Conservation (phyloP, 2,797 vertebrate genomes). For the Knipowitschia caucasica region DNA sequence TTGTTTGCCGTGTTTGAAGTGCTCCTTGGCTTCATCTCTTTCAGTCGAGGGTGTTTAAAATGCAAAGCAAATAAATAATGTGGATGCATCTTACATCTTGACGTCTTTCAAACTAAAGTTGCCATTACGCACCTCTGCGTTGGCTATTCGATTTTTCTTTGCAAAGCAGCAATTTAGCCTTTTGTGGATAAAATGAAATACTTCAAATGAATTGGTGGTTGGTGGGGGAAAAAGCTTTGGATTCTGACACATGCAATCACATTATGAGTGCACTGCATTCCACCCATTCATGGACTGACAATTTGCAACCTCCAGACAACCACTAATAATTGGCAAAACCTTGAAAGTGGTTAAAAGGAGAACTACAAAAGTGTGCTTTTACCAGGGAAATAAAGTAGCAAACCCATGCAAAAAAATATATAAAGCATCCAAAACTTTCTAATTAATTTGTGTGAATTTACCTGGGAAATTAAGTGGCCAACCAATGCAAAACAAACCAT, state of each 20-base stretch:
- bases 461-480: too few relatives aligned
- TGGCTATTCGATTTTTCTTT: slow-evolving; percentile 2
- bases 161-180: slow-evolving; percentile 49
- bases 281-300: slow-evolving; percentile 47
- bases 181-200: slow-evolving; percentile 54
- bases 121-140: slow-evolving; percentile 9
- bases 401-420: slow-evolving; percentile 28
- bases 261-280: slow-evolving; percentile 44
- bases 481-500: too few relatives aligned
- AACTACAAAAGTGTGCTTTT: slow-evolving; percentile 24
- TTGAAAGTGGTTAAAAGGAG: slow-evolving; percentile 24
- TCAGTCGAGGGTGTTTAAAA: slow-evolving; percentile 7
- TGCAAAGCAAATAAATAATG: slow-evolving; percentile 8
- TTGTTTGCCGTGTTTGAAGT: too few relatives aligned
- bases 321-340: slow-evolving; percentile 40
- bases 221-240: slow-evolving; percentile 32
- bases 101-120: slow-evolving; percentile 3
- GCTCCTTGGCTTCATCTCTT: background rate
- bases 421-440: slow-evolving; percentile 19
- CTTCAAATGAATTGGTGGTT: slow-evolving; percentile 49
- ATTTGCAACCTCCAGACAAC: slow-evolving; percentile 43
- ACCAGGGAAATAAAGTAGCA: slow-evolving; percentile 32
- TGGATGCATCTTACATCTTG: slow-evolving; percentile 12
- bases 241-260: slow-evolving; percentile 61
- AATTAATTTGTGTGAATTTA: too few relatives aligned